These are phyloP conservation scores for Entelurus aequoreus DNA, from an alignment of 2,113 vertebrate genomes.

Conservation along the genomic window DNA sequence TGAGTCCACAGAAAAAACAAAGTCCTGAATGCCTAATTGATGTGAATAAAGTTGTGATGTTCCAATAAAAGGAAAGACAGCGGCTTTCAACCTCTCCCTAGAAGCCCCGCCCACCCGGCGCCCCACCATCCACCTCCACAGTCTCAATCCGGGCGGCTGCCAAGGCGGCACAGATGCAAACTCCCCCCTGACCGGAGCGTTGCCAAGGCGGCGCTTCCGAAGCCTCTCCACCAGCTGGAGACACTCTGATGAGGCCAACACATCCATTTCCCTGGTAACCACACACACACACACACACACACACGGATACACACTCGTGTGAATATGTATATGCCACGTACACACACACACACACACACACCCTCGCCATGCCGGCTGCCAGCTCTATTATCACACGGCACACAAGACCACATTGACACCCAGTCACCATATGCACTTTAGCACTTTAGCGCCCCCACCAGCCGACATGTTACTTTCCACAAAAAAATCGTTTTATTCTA, in stretches of 20 bases:
- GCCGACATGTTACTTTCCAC: background rate
- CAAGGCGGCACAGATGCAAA: conserved; percentile 80
- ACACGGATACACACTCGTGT: conserved; percentile 49
- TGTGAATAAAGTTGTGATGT: too few relatives aligned
- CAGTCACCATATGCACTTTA: conserved; percentile 53
- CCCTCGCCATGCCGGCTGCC: conserved; percentile 49
- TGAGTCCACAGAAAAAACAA: too few relatives aligned
- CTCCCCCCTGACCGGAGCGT: conserved; percentile 75
- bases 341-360: conserved; percentile 22
- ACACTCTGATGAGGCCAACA: conserved; percentile 77
- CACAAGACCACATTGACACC: conserved; percentile 56
- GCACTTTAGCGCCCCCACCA: conserved; percentile 23
- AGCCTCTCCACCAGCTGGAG: conserved; percentile 79
- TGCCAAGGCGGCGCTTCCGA: conserved; percentile 77
- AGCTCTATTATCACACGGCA: conserved; percentile 68
- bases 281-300: conserved; percentile 51
- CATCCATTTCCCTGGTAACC: conserved; percentile 80
- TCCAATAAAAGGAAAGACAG: background rate
- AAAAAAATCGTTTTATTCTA: too few relatives aligned
- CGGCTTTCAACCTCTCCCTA: background rate
- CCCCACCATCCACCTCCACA: conserved; percentile 32
- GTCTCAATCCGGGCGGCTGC: conserved; percentile 56
- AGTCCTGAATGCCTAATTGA: too few relatives aligned
- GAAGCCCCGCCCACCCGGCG: conserved; percentile 9
- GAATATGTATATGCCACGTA: conserved; percentile 49